These are phyloP conservation scores for Cryptoprocta ferox DNA, from an alignment of 2,797 vertebrate genomes.

Conservation along the genomic window DNA sequence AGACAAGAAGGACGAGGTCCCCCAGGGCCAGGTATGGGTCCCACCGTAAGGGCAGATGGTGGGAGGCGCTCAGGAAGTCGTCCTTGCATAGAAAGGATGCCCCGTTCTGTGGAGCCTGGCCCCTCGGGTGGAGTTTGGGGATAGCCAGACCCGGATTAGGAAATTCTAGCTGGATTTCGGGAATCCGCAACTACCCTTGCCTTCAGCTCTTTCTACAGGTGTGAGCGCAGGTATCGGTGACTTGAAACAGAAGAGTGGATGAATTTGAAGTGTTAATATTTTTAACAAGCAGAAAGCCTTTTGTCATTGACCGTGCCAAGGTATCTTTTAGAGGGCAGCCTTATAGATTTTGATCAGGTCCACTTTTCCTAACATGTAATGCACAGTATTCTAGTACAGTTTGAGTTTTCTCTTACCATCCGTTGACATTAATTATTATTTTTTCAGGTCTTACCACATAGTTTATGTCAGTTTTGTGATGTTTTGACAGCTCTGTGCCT, in stretches of 20 bases:
- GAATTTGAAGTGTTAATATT: not conserved
- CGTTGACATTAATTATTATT: not conserved
- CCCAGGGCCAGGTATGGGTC: constrained; percentile 95
- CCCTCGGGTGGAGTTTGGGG: not conserved
- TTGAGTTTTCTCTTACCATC: not conserved
- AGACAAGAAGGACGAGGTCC: constrained; percentile 97
- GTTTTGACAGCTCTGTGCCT: not conserved
- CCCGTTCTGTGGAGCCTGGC: accelerated
- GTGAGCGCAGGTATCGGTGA: accelerated
- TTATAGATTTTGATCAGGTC: not conserved
- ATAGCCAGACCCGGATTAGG: not conserved
- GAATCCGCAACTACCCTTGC: accelerated
- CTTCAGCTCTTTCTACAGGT: accelerated
- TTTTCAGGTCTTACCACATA: not conserved
- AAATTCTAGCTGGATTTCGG: not conserved
- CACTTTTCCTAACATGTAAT: not conserved
- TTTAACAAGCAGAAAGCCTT: not conserved
- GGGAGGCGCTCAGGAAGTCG: not conserved
- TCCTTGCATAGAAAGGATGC: accelerated
- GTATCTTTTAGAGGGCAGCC: not conserved
- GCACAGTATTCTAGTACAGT: not conserved
- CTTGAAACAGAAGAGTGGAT: not conserved
- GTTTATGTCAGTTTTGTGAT: not conserved
- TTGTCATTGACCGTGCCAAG: not conserved
- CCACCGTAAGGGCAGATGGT: accelerated